A percentile compares a stretch with the other conserved stretches of the same genome.
phyloP scores from a whole-genome alignment of 2,888 invertebrate genomes.

The Thera britannica region DNA sequence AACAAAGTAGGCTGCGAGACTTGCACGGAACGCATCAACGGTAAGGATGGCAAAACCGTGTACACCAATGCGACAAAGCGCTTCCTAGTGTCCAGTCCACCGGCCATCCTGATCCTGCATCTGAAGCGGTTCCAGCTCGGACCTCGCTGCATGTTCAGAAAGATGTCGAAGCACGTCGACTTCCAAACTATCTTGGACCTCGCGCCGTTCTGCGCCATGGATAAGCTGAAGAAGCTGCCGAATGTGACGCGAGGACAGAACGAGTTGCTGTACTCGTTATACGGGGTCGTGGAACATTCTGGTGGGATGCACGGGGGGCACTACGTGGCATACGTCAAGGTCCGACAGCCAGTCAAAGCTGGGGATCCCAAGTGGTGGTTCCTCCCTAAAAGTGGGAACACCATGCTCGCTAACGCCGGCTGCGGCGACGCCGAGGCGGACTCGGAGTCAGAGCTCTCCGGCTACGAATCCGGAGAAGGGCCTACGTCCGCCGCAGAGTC shows the following conservation, averaged over 20 bases:
- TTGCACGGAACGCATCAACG: conserved; percentile 91
- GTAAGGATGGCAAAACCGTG: conserved; percentile 88
- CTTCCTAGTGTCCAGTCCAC: conserved; percentile 94
- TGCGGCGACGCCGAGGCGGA: conserved; percentile 75
- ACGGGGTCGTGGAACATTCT: conserved; percentile 97
- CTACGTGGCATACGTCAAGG: conserved; percentile 98
- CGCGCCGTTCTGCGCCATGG: conserved; percentile 94
- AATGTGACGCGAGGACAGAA: conserved; percentile 86
- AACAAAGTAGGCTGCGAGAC: conserved; percentile 97
- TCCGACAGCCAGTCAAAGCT: conserved; percentile 85
- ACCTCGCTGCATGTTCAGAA: conserved; percentile 89
- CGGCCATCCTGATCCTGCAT: conserved; percentile 97
- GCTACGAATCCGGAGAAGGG: conserved; percentile 82
- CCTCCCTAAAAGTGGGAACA: conserved; percentile 86
- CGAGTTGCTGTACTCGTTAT: conserved; percentile 93
- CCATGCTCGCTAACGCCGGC: conserved; percentile 72
- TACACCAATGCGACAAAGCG: conserved; percentile 93
- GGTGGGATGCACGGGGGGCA: conserved; percentile 94
- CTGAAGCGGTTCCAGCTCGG: conserved; percentile 97
- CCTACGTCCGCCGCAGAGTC: conserved; percentile 60
- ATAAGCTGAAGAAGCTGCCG: conserved; percentile 86
- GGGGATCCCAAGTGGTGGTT: conserved; percentile 90
- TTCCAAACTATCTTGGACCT: conserved; percentile 95
- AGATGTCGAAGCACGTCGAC: conserved; percentile 93
- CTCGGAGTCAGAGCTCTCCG: conserved; percentile 84